Conservation (phyloP, 1,140 invertebrate genomes). For the Achatina immaculata region DNA sequence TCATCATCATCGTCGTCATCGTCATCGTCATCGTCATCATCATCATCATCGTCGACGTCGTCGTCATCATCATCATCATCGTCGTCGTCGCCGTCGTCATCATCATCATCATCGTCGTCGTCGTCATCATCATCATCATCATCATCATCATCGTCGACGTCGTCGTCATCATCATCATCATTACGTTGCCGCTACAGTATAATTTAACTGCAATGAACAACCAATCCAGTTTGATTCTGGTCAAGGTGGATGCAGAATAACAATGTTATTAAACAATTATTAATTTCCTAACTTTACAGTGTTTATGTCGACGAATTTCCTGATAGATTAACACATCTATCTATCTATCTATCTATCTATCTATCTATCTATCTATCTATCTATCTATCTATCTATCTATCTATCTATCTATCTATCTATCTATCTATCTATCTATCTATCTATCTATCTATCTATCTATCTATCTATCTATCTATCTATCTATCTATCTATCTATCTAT, state of each 20-base stretch:
- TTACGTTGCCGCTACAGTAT: not conserved
- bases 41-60: constrained; percentile 4
- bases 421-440: too few species aligned
- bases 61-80: constrained; percentile 7
- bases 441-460: too few species aligned
- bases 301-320: too few species aligned
- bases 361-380: not conserved
- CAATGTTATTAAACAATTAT: too few species aligned
- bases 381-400: not conserved
- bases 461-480: too few species aligned
- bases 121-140: constrained; percentile 25
- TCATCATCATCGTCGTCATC: constrained; percentile 32
- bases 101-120: constrained; percentile 23
- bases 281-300: too few species aligned
- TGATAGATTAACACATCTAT: not conserved
- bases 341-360: not conserved
- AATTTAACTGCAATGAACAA: too few species aligned
- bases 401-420: too few species aligned
- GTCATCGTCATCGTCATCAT: constrained; percentile 36
- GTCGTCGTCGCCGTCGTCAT: not conserved
- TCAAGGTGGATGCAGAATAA: too few species aligned
- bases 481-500: too few species aligned
- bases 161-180: not conserved
- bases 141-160: constrained; percentile 12
- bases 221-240: too few species aligned